Evolutionary conservation across 2,888 invertebrate species (phyloP), one percentile per base, ranked within the genome.

Genomic region (Craniophora ligustri): DNA sequence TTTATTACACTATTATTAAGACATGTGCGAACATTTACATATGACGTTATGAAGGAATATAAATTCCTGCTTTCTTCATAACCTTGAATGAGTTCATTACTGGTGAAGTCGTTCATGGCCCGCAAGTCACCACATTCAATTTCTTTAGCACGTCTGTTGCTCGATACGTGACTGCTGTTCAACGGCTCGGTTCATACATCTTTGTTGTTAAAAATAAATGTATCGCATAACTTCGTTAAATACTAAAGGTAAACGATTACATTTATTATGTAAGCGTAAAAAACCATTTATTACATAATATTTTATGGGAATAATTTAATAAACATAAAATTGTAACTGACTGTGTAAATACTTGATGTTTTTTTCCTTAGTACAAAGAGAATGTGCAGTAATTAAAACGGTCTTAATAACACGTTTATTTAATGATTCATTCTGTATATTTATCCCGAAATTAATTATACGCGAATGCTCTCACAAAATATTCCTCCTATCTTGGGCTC

Each of bases 131-230:
- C 39, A 57, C 54, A 64, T 67, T 72, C 32, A 66, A 66, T 72
- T 68, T 66, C 65, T 60, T 49, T 31, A 47, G 15, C 50, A 56
- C 38, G 48, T 15, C 49, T 44, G 26, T 13, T 15, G 6, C 35
- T 48, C 30, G 21, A 47, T 66, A 75, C 72, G 74, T 75, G 72
- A 72, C 75, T 75, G 54, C 62, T 62, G 62, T 55, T 41, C 59
- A 54, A 30, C 42, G 47, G 19, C 62, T 51, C 44, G 40, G 41
- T 73, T 70, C 64, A 60, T 54, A 71, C 49, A 56, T 56, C 59
- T 71, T 65, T 67, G 67, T 63, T 67, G 67, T 61, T 48, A 57
- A 65, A 46, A 67, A 47, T 57, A 51, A 68, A 21, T 40, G 54
- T 54, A 32, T 44, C 42, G 23, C 39, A 67, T 67, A 42, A 61